Evolutionary conservation across 2,888 invertebrate genomes (phyloP).

Genomic region (Drosophila picticornis): DNA sequence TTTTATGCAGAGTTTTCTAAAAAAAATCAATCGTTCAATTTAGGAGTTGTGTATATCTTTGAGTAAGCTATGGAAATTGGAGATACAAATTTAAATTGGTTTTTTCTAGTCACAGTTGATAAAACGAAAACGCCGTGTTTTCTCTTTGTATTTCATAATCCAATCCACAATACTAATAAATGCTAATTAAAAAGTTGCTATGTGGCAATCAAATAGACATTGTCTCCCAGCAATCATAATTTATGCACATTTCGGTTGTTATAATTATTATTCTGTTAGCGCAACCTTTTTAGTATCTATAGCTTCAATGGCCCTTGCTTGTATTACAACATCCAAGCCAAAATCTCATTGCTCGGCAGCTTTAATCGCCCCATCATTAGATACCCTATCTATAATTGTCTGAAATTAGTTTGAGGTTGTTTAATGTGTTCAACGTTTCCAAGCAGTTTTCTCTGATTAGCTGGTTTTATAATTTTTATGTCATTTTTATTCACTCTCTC

Average conservation of each 20-base stretch:
- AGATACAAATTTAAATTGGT: neutral
- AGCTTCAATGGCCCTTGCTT: conserved; percentile 10
- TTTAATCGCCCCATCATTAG: neutral
- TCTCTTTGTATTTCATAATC: neutral
- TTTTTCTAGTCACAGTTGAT: neutral
- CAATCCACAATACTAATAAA: neutral
- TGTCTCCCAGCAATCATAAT: neutral
- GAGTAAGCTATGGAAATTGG: neutral
- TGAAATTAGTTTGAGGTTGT: neutral
- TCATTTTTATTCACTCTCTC: conserved; percentile 13
- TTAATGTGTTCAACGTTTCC: conserved; percentile 4
- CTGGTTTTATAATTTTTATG: neutral
- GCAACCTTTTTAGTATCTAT: neutral
- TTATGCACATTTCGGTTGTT: conserved; percentile 3
- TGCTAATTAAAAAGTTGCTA: conserved; percentile 4
- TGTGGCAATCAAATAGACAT: neutral
- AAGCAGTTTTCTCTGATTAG: conserved; percentile 21
- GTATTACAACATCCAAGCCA: neutral
- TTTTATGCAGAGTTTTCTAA: neutral
- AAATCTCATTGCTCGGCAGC: neutral
- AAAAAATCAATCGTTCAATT: neutral
- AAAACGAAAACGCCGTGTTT: neutral
- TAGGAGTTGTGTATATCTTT: neutral
- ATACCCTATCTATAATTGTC: neutral
- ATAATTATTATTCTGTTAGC: conserved; percentile 4